These are phyloP conservation scores for Paedocypris sp. DNA, from an alignment of 2,113 vertebrate species.

Conservation along the genomic window DNA sequence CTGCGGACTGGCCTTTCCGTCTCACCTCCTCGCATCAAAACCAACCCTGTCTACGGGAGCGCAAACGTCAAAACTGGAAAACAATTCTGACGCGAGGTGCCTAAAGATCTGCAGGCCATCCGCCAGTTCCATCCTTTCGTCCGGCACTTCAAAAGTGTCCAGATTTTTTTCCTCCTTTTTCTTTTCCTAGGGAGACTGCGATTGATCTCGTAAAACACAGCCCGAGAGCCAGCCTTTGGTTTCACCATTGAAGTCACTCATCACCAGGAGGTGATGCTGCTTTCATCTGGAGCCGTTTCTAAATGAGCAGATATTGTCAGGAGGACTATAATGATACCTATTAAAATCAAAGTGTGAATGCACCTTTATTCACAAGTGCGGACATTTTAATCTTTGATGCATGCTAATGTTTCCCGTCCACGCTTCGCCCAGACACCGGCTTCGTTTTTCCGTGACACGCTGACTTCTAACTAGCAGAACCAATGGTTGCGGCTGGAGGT, in stretches of 20 bases:
- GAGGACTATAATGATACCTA: conserved; percentile 29
- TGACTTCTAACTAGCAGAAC: too few relatives aligned
- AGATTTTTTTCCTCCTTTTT: conserved; percentile 34
- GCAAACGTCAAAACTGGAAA: conserved; percentile 30
- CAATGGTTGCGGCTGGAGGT: too few relatives aligned
- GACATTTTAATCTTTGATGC: conserved; percentile 35
- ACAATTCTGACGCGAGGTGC: conserved; percentile 22
- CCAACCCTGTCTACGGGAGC: conserved; percentile 18
- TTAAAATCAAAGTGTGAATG: conserved; percentile 39
- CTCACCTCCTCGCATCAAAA: conserved; percentile 28
- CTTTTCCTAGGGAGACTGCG: conserved; percentile 13
- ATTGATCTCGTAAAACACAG: conserved; percentile 35
- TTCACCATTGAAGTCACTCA: conserved; percentile 34
- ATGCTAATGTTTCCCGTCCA: conserved; percentile 21
- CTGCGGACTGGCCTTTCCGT: conserved; percentile 19
- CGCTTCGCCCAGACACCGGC: too few relatives aligned
- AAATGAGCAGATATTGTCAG: conserved; percentile 30
- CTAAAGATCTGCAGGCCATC: conserved; percentile 35
- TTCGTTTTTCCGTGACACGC: too few relatives aligned
- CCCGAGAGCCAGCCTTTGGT: conserved; percentile 31
- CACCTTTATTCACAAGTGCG: conserved; percentile 21
- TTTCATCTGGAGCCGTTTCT: conserved; percentile 33
- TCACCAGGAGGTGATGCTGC: conserved; percentile 20
- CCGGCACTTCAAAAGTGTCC: conserved; percentile 40
- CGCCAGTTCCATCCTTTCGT: conserved; percentile 25